Conservation (phyloP, 1,140 invertebrate species). For the Piezodorus guildinii region DNA sequence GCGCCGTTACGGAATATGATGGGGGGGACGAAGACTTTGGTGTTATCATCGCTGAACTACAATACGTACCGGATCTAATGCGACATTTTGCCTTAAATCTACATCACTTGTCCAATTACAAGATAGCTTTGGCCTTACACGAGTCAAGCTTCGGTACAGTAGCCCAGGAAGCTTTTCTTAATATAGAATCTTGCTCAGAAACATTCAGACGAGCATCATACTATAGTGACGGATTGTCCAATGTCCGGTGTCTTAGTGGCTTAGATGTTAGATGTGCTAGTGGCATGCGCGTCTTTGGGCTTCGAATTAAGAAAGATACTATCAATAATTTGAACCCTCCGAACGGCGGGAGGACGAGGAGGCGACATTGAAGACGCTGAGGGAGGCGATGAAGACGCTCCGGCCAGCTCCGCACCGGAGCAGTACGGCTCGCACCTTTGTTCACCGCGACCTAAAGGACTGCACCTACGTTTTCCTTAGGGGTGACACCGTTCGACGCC, state of each 20-base stretch:
- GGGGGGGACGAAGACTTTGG: background rate
- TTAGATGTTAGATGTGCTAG: background rate
- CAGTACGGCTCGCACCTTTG: too few species aligned
- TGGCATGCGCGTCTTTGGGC: background rate
- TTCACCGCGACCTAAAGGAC: too few species aligned
- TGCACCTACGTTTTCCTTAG: too few species aligned
- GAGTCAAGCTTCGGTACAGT: background rate
- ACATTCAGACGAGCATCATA: background rate
- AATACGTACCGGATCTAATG: constrained; percentile 1
- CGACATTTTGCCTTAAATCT: background rate
- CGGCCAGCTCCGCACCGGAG: too few species aligned
- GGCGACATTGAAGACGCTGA: too few species aligned
- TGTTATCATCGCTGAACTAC: background rate
- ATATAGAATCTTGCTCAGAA: background rate
- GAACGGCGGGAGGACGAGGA: too few species aligned
- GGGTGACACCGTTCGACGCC: too few species aligned
- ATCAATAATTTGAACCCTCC: background rate
- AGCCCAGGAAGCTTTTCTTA: background rate
- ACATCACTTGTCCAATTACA: background rate
- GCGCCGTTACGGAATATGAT: background rate
- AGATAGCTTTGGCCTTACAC: background rate
- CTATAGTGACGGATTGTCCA: constrained; percentile 1
- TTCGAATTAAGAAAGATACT: background rate
- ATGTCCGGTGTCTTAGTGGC: background rate
- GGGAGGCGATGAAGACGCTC: too few species aligned